phyloP scores from a whole-genome alignment of 2,113 vertebrate species.

The Manacus vitellinus region DNA sequence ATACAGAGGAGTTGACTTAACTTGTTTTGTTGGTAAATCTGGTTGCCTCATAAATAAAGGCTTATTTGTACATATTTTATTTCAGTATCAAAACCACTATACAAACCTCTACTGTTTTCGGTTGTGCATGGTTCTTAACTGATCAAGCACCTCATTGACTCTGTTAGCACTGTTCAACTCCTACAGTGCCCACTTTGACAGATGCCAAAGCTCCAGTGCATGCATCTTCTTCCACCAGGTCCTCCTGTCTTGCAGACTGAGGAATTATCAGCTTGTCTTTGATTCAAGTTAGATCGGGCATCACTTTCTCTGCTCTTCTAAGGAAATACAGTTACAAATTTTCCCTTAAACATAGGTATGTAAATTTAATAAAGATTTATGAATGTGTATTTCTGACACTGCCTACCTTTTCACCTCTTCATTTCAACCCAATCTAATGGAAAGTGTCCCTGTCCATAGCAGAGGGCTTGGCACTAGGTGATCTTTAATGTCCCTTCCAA shows the following conservation, averaged over 20 bases:
- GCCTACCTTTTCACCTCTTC: neutral
- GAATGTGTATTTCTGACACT: neutral
- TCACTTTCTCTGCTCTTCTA: neutral
- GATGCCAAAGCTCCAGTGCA: neutral
- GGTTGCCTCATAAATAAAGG: neutral
- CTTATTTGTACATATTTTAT: neutral
- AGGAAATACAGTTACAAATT: neutral
- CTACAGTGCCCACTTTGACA: neutral
- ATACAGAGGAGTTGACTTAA: neutral
- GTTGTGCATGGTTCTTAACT: neutral
- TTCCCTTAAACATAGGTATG: neutral
- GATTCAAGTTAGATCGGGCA: neutral
- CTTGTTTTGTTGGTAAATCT: neutral
- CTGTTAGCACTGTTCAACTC: neutral
- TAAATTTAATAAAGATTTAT: neutral
- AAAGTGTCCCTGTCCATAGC: neutral
- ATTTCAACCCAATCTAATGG: neutral
- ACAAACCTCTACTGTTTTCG: neutral
- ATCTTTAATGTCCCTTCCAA: neutral
- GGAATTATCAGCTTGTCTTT: neutral
- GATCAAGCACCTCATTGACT: neutral
- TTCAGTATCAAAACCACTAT: neutral
- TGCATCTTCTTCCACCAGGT: neutral
- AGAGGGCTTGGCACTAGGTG: accelerated
- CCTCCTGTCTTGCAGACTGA: neutral